phyloP scores from a whole-genome alignment of 1,140 invertebrate genomes.

The Pseudachorutes palmiensis region DNA sequence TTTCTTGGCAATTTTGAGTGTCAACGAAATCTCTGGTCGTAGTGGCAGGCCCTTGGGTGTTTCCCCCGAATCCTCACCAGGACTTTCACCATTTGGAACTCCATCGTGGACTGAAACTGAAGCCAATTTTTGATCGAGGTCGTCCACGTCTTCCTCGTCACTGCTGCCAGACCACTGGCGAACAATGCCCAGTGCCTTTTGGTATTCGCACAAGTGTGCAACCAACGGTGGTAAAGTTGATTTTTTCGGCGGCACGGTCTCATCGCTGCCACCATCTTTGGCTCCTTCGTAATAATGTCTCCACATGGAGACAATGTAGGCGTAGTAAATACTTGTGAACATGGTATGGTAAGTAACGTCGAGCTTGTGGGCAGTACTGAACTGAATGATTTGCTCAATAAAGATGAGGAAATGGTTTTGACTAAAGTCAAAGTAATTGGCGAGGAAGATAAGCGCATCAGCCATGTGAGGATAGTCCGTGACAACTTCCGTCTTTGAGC shows the following conservation, averaged over 20 bases:
- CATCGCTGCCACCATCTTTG: not conserved
- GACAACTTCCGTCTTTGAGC: conserved; percentile 18
- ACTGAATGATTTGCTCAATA: conserved; percentile 26
- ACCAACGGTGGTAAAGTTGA: not conserved
- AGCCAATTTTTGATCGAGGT: conserved; percentile 24
- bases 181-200: not conserved
- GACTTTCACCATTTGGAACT: conserved; percentile 36
- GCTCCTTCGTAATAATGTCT: not conserved
- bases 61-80: conserved; percentile 42
- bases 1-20: conserved; percentile 25
- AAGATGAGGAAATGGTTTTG: conserved; percentile 19
- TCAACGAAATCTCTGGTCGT: conserved; percentile 22
- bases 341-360: not conserved
- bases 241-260: not conserved
- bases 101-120: no score
- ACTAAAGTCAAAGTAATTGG: conserved; percentile 34
- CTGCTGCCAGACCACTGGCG: not conserved
- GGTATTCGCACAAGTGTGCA: not conserved
- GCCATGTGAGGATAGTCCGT: conserved; percentile 23
- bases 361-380: not conserved
- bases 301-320: conserved; percentile 28
- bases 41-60: conserved; percentile 25
- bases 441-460: conserved; percentile 28
- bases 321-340: conserved; percentile 26
- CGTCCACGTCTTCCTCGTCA: not conserved